phyloP scores from a whole-genome alignment of 1,140 invertebrate genomes.

The Galleria mellonella region DNA sequence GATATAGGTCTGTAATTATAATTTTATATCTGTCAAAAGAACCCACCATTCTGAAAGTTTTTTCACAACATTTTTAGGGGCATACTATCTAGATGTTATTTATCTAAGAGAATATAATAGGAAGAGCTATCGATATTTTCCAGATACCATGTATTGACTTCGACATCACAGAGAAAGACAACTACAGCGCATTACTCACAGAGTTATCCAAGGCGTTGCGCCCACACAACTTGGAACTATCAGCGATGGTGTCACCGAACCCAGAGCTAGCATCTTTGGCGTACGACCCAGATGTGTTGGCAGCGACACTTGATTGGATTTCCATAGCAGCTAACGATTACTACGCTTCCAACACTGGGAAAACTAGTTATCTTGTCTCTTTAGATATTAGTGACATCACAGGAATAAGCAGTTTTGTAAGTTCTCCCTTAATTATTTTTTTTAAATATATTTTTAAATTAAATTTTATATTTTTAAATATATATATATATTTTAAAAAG shows the following conservation, averaged over 20 bases:
- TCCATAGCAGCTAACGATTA: conserved; percentile 92
- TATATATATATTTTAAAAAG: not conserved
- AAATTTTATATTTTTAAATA: not conserved
- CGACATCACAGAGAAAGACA: conserved; percentile 80
- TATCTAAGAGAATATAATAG: too few relatives aligned
- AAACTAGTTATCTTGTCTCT: conserved; percentile 89
- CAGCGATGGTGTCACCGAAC: conserved; percentile 88
- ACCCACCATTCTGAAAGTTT: too few relatives aligned
- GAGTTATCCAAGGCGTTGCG: conserved; percentile 84
- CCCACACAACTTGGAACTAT: conserved; percentile 81
- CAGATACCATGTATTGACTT: conserved; percentile 17
- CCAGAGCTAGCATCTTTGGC: conserved; percentile 88
- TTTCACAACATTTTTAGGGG: too few relatives aligned
- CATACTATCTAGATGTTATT: too few relatives aligned
- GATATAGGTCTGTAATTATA: too few relatives aligned
- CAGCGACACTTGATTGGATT: conserved; percentile 86
- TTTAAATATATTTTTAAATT: not conserved
- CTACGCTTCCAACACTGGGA: conserved; percentile 90
- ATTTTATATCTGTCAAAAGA: too few relatives aligned
- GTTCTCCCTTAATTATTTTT: conserved; percentile 5
- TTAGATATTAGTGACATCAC: conserved; percentile 70
- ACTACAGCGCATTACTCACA: conserved; percentile 80
- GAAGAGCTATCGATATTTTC: too few relatives aligned
- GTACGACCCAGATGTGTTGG: conserved; percentile 84
- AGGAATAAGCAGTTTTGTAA: conserved; percentile 36